Evolutionary conservation across 2,797 vertebrate genomes (phyloP).

Genomic region (Cyprinodon diabolis): DNA sequence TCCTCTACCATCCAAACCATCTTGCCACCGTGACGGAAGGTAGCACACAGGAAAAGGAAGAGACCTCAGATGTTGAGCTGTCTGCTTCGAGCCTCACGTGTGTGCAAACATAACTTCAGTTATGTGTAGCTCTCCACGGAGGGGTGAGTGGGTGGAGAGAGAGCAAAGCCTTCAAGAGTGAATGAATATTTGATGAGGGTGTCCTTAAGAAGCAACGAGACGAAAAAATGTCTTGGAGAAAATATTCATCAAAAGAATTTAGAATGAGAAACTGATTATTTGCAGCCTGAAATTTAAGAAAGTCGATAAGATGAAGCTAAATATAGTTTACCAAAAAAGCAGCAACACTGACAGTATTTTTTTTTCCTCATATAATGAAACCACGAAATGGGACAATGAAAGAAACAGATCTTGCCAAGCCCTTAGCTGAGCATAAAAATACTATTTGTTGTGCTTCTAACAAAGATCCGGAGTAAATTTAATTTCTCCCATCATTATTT

Average conservation of each 20-base stretch:
- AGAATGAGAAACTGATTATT: slow-evolving; percentile 3
- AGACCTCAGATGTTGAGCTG: slow-evolving; percentile 49
- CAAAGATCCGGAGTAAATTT: slow-evolving; percentile 39
- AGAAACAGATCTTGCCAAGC: slow-evolving; percentile 14
- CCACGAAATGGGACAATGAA: slow-evolving; percentile 40
- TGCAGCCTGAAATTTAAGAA: slow-evolving; percentile 14
- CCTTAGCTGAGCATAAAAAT: slow-evolving; percentile 17
- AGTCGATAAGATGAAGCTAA: slow-evolving; percentile 15
- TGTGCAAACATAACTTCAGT: slow-evolving; percentile 29
- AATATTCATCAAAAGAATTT: background rate
- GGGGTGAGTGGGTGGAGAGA: slow-evolving; percentile 53
- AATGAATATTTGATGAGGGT: slow-evolving; percentile 69
- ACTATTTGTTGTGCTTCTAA: slow-evolving; percentile 35
- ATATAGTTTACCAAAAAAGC: slow-evolving; percentile 3
- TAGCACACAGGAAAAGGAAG: slow-evolving; percentile 55
- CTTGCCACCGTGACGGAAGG: slow-evolving; percentile 25
- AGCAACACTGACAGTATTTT: slow-evolving; percentile 18
- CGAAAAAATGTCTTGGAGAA: background rate
- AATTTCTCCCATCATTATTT: slow-evolving; percentile 45
- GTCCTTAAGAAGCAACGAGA: slow-evolving; percentile 43
- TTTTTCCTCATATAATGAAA: slow-evolving; percentile 20
- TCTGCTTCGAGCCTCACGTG: slow-evolving; percentile 26
- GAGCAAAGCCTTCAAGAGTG: slow-evolving; percentile 42
- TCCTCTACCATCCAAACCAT: slow-evolving; percentile 47
- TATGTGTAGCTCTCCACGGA: slow-evolving; percentile 11